Evolutionary conservation across 2,113 vertebrate species (phyloP).

Genomic region (Heterocephalus glaber): DNA sequence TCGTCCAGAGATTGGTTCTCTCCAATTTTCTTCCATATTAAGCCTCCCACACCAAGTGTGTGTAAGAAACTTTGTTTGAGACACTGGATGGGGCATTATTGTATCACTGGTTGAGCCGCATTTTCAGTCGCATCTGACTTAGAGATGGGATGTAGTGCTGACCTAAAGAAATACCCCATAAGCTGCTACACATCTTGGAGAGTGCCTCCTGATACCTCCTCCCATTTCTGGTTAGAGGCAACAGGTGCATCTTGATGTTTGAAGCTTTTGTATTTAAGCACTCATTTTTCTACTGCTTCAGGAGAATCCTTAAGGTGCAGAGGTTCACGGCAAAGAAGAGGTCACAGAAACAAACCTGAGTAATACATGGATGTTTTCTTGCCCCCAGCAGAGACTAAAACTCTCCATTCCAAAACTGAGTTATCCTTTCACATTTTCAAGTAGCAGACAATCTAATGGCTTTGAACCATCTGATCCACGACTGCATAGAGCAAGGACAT

Average conservation of each 20-base stretch:
- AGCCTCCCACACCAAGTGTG: background rate
- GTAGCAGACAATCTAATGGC: background rate
- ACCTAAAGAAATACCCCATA: background rate
- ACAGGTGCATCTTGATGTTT: background rate
- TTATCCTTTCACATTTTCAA: background rate
- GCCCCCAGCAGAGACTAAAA: background rate
- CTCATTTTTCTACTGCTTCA: background rate
- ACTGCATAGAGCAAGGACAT: background rate
- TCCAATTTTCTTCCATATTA: background rate
- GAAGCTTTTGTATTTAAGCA: background rate
- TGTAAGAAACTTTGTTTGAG: background rate
- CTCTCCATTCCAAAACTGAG: background rate
- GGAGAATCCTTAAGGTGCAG: background rate
- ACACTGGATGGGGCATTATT: background rate
- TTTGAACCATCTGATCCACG: background rate
- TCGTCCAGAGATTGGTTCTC: background rate
- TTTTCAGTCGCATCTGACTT: background rate
- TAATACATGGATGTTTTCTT: background rate
- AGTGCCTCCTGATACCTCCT: background rate
- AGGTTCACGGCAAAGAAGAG: background rate
- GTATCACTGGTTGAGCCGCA: background rate
- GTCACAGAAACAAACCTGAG: background rate
- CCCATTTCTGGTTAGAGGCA: background rate
- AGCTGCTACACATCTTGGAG: background rate
- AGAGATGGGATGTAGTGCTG: background rate